Conservation (phyloP, 2,797 vertebrate genomes). For the Thaleichthys pacificus region DNA sequence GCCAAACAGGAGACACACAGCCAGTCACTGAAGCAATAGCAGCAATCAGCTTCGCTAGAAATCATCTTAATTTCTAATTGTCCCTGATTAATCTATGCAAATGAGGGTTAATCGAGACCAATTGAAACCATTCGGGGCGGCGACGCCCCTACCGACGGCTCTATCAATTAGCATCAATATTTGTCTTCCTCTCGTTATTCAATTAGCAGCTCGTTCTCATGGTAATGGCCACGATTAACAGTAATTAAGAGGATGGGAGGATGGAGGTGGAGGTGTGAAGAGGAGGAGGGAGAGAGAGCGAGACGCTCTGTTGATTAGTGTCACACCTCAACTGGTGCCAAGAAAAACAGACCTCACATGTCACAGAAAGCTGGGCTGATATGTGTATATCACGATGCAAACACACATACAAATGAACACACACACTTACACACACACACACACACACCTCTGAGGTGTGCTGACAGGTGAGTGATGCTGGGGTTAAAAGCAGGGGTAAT, state of each 20-base stretch:
- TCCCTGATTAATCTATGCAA: conserved; percentile 72
- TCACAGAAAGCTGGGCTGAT: neutral
- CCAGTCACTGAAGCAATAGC: conserved; percentile 12
- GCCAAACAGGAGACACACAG: conserved; percentile 8
- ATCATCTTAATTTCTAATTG: conserved; percentile 71
- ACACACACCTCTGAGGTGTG: conserved; percentile 8
- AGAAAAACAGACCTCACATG: conserved; percentile 16
- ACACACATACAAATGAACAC: conserved; percentile 4
- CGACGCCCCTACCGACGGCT: conserved; percentile 52
- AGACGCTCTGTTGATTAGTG: conserved; percentile 28
- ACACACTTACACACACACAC: neutral
- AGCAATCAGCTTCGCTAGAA: conserved; percentile 56
- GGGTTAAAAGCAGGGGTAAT: conserved; percentile 40
- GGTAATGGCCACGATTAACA: conserved; percentile 87
- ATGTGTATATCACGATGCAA: neutral
- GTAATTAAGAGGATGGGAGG: conserved; percentile 81
- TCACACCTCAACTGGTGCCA: neutral
- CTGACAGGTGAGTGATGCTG: conserved; percentile 2
- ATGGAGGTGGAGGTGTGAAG: conserved; percentile 35
- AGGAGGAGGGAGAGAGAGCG: conserved; percentile 22
- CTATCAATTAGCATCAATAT: conserved; percentile 75
- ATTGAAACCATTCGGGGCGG: conserved; percentile 61
- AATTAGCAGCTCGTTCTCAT: conserved; percentile 80
- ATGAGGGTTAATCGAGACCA: conserved; percentile 71
- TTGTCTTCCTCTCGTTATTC: conserved; percentile 76